Evolutionary conservation across 2,797 vertebrate genomes (phyloP).

Genomic region (Lates japonicus): DNA sequence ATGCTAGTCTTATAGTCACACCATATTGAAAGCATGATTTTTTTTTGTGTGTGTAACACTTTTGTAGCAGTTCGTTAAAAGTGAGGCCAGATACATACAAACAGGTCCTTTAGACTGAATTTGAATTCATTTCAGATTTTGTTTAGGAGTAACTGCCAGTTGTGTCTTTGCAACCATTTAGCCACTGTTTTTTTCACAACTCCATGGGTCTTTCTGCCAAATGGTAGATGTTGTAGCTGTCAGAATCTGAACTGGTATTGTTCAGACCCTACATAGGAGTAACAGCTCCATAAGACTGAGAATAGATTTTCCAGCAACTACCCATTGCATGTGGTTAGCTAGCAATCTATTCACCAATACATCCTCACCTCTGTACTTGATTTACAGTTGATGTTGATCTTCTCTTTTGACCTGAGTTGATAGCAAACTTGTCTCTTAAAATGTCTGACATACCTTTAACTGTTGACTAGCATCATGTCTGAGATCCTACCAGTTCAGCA

Average conservation of each 20-base stretch:
- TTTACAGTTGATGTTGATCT: not conserved
- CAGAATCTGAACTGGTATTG: not conserved
- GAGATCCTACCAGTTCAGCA: slow-evolving; percentile 34
- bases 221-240: not conserved
- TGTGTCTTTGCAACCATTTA: not conserved
- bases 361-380: not conserved
- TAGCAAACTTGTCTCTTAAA: slow-evolving; percentile 6
- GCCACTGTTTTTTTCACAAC: not conserved
- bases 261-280: not conserved
- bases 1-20: not conserved
- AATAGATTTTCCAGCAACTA: not conserved
- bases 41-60: too few relatives aligned
- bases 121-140: not conserved
- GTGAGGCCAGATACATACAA: too few relatives aligned
- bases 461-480: slow-evolving; percentile 8
- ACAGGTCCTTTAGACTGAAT: not conserved
- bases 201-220: not conserved
- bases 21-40: not conserved
- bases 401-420: slow-evolving; percentile 10
- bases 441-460: not conserved
- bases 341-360: not conserved
- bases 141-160: not conserved
- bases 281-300: not conserved
- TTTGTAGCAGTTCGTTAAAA: too few relatives aligned
- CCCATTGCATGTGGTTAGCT: not conserved